Evolutionary conservation across 2,113 vertebrate species (phyloP).

Genomic region (Oreochromis tanganicae): DNA sequence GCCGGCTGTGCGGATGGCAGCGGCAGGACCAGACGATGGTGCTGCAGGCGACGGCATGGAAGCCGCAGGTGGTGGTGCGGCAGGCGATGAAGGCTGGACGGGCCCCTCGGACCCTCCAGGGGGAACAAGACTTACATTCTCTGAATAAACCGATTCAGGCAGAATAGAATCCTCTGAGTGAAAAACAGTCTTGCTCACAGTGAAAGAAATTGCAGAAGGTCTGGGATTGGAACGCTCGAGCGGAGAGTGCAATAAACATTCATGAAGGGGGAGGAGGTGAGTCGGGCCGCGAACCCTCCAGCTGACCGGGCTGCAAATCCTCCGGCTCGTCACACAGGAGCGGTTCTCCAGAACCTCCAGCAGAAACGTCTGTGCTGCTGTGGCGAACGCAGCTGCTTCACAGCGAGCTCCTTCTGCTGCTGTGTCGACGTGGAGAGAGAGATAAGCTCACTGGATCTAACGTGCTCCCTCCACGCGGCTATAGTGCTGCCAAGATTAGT

Average conservation of each 20-base stretch:
- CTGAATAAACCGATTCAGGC: background rate
- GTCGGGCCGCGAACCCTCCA: background rate
- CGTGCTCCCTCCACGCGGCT: no score
- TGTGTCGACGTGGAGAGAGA: no score
- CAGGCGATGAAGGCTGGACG: background rate
- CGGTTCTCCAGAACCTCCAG: background rate
- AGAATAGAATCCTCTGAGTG: background rate
- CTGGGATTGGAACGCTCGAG: accelerated
- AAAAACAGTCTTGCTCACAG: background rate
- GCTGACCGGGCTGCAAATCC: background rate
- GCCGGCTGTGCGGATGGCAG: accelerated
- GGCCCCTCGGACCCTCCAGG: accelerated
- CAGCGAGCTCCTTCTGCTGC: no score
- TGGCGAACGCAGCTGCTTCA: no score
- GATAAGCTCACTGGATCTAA: no score
- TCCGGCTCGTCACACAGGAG: accelerated
- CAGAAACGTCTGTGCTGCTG: background rate
- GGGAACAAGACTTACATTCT: background rate
- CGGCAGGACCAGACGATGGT: no score
- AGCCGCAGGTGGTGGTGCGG: accelerated
- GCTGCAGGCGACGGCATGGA: accelerated
- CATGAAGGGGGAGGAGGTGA: accelerated
- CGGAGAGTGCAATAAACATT: background rate
- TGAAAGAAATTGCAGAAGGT: background rate
- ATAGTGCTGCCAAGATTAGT: no score